Base-by-base conservation (phyloP, 2,888 invertebrate genomes). In the Aproaerema taeniolella region DNA sequence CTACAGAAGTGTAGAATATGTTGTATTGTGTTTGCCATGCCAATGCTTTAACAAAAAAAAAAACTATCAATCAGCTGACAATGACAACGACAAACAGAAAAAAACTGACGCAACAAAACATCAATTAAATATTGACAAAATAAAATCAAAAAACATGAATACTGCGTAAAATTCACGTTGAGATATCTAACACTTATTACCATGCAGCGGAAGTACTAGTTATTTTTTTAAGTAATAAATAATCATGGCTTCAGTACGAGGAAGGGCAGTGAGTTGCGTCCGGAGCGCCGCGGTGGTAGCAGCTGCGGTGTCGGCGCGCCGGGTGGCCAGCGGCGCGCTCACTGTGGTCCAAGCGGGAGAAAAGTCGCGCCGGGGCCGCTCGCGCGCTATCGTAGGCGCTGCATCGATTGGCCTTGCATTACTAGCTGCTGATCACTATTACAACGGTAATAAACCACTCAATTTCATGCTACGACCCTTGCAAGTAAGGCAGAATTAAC, bases 381-480 rank as follows among this genome's bases (percentile, higher is more conserved):
- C 32, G 28, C 28, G 42, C 9, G 47, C 43, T 7, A 26, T 53
- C 13, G 15, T 66, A 11, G 63, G 67, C 1, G 66, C 64, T 2
- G 71, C 72, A 33, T 58, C 77, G 0, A 32, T 80, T 9, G 75
- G 72, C 3, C 53, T 83, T 2, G 74, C 81, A 1, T 55, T 83
- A 20, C 57, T 83, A 1, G 82, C 83, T 17, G 82, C 81, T 30
- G 79, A 80, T 47, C 65, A 75, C 46, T 53, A 65, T 25, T 83
- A 67, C 46, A 83, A 82, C 53, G 83, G 83, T 82, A 26, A 20
- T 6, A 20, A 4, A 6, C 20, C 20, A 7, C n/a, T n/a, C n/a
- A n/a, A n/a, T n/a, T n/a, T n/a, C n/a, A n/a, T n/a, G n/a, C n/a
- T n/a, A n/a, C n/a, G n/a, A n/a, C n/a, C n/a, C n/a, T n/a, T n/a